These are phyloP conservation scores for Otolemur crassicaudatus DNA, from an alignment of 2,797 vertebrate genomes.

Conservation along the genomic window DNA sequence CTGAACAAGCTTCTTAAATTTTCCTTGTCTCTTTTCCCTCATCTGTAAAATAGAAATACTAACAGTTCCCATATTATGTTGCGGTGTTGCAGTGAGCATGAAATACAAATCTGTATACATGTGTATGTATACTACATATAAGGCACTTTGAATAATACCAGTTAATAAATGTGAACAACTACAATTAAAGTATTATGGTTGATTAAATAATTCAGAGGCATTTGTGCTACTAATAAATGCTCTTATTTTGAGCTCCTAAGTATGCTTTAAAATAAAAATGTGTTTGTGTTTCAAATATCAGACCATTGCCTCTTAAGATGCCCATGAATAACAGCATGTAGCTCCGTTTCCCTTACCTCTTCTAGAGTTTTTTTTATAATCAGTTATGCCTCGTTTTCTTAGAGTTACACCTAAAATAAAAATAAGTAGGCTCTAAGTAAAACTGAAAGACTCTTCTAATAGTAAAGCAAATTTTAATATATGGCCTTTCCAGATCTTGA, in stretches of 20 bases:
- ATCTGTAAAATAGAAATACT: background rate
- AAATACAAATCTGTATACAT: background rate
- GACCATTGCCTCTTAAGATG: background rate
- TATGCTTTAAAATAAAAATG: constrained; percentile 54
- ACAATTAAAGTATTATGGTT: background rate
- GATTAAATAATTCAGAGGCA: background rate
- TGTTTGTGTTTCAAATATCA: background rate
- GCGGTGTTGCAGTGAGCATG: background rate
- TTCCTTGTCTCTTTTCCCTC: background rate
- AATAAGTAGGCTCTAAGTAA: background rate
- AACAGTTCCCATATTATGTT: background rate
- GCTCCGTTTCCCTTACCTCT: background rate
- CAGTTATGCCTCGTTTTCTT: background rate
- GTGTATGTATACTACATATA: too few species aligned
- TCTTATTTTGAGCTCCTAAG: background rate
- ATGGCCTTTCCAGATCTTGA: background rate
- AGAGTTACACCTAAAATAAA: background rate
- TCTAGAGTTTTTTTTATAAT: background rate
- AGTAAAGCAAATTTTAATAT: background rate
- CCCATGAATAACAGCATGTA: background rate
- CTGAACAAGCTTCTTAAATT: background rate
- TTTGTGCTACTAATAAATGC: background rate
- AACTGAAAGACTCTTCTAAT: background rate
- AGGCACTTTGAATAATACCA: background rate
- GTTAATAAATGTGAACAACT: background rate